Conservation (phyloP, 2,797 vertebrate genomes). For the Kryptolebias ocellatus region DNA sequence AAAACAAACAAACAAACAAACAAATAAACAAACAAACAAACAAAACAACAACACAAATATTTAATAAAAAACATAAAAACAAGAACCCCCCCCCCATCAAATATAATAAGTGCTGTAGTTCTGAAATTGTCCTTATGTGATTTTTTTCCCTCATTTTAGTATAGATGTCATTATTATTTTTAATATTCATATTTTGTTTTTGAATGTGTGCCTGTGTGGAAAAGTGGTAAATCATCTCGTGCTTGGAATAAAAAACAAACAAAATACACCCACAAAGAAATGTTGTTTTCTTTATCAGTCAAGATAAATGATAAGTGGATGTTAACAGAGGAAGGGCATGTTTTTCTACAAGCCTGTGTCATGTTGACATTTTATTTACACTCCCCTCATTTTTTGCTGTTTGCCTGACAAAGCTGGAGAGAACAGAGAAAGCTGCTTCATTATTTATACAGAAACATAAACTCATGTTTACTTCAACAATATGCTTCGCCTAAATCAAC, state of each 20-base stretch:
- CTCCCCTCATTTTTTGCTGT: slow-evolving; percentile 36
- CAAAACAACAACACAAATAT: slow-evolving; percentile 1
- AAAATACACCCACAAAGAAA: slow-evolving; percentile 29
- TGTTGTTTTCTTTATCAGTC: slow-evolving; percentile 43
- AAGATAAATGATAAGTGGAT: slow-evolving; percentile 51
- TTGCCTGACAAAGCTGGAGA: slow-evolving; percentile 48
- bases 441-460: slow-evolving; percentile 18
- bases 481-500: slow-evolving; percentile 1
- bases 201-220: neutral
- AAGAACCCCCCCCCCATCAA: neutral
- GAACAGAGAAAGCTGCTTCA: slow-evolving; percentile 24
- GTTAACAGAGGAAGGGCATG: slow-evolving; percentile 53
- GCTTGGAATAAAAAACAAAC: slow-evolving; percentile 49
- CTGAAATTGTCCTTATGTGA: neutral
- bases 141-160: neutral
- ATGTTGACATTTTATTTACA: slow-evolving; percentile 63
- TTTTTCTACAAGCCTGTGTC: slow-evolving; percentile 56
- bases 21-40: slow-evolving; percentile 23
- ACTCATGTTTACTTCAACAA: slow-evolving; percentile 3
- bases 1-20: slow-evolving; percentile 13
- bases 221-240: slow-evolving; percentile 35
- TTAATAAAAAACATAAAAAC: neutral
- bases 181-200: neutral
- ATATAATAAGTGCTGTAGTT: neutral
- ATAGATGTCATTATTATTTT: too few species aligned